Conservation (phyloP, 2,888 invertebrate species). For the Drosophila quinaria region DNA sequence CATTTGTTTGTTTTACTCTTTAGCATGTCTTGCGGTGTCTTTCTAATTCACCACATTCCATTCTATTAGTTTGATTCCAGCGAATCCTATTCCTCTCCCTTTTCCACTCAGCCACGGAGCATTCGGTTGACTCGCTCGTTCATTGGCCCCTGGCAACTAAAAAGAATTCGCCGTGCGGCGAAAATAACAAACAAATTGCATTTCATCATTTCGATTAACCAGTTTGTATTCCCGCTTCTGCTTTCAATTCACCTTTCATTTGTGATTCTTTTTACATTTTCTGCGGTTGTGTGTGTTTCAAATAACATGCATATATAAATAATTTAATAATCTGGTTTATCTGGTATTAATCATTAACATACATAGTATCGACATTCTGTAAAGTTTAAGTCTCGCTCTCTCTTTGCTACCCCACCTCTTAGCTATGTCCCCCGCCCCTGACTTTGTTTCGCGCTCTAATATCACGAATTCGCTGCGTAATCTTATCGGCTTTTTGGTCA, state of each 20-base stretch:
- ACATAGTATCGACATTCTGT: neutral
- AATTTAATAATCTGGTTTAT: constrained; percentile 10
- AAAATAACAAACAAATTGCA: constrained; percentile 42
- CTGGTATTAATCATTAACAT: constrained; percentile 22
- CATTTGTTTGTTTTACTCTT: constrained; percentile 20
- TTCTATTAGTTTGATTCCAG: constrained; percentile 25
- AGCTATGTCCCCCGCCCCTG: neutral
- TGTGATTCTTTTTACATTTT: neutral
- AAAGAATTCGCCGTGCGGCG: constrained; percentile 12
- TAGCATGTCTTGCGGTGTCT: constrained; percentile 1
- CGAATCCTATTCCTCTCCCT: constrained; percentile 9
- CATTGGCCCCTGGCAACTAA: constrained; percentile 44
- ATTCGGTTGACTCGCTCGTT: constrained; percentile 15
- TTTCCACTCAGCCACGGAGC: neutral
- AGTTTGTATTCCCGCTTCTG: constrained; percentile 19
- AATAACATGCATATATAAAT: constrained; percentile 7
- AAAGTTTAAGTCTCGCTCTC: neutral
- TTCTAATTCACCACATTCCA: constrained; percentile 45
- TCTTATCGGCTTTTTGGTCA: constrained; percentile 47
- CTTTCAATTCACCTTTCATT: neutral
- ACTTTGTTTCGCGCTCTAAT: constrained; percentile 9
- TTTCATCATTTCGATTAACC: constrained; percentile 45
- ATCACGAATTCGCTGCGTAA: constrained; percentile 31
- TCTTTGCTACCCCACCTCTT: neutral
- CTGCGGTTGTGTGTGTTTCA: constrained; percentile 2